Base-by-base conservation (phyloP, 2,113 vertebrate genomes). In the Protomyctophum bolini region DNA sequence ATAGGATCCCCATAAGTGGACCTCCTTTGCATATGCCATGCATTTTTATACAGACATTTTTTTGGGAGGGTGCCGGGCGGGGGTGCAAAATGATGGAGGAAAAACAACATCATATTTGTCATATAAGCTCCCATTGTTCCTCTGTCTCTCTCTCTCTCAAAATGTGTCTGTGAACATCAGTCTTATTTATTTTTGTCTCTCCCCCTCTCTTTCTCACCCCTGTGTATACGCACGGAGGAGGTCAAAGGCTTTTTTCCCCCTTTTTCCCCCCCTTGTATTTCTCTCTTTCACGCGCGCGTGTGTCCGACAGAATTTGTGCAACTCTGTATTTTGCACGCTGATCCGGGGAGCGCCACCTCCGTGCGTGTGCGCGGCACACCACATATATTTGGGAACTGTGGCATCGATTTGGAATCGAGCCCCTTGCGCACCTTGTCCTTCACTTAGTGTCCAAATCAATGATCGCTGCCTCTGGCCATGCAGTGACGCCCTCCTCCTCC, bases 391-490 rank as follows among this genome's bases (percentile, higher is more conserved):
- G 91, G 85, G 88, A 83, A 90, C 87, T 87, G 89, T 91, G 84
- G 88, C 88, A 90, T 90, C 89, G 90, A 92, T 91, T 91, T 86
- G 76, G 83, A 91, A 91, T 90, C 79, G 67, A 86, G 86, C 84
- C 87, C 76, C 33, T 41, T 71, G 70, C 80, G 80, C 84, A 86
- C 77, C 88, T 91, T 87, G 91, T 92, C 88, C 89, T 91, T 91
- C 82, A 84, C 85, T 92, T 91, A 87, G 86, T 85, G 88, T 86
- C 88, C 76, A 90, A 91, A 92, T 93, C 90, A 86, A 93, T 91
- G 86, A 85, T 86, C 83, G 76, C 80, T 88, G 86, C 77, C 79
- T 92, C 80, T 90, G 88, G 88, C 89, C 89, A 80, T 83, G 87
- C 88, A 89, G 89, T 89, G 84, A 88, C 83, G 88, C 74, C 75